These are phyloP conservation scores for Palloptera scutellata DNA, from an alignment of 2,888 invertebrate genomes.

Conservation along the genomic window DNA sequence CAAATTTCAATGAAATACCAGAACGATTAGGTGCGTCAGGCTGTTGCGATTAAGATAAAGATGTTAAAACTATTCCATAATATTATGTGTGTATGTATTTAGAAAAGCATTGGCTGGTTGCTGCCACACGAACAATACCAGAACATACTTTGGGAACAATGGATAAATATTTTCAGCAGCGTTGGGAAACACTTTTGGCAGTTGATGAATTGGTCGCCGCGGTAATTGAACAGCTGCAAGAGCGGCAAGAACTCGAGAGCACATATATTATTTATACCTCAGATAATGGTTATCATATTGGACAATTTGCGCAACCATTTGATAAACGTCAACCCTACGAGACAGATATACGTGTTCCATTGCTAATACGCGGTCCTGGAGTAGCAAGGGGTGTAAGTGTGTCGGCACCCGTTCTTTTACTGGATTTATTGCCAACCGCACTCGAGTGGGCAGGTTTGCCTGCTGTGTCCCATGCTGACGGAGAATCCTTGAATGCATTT, in stretches of 20 bases:
- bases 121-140: conserved; percentile 71
- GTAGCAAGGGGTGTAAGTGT: conserved; percentile 66
- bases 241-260: conserved; percentile 69
- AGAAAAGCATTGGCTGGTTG: conserved; percentile 88
- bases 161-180: conserved; percentile 75
- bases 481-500: conserved; percentile 66
- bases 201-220: conserved; percentile 85
- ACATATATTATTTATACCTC: conserved; percentile 87
- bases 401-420: conserved; percentile 71
- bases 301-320: conserved; percentile 86
- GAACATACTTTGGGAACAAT: conserved; percentile 68
- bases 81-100: conserved; percentile 48
- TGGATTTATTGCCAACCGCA: conserved; percentile 88
- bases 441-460: conserved; percentile 72
- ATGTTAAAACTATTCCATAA: not conserved
- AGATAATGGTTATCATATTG: conserved; percentile 91
- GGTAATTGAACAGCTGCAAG: conserved; percentile 69
- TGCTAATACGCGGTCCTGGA: conserved; percentile 78
- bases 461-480: conserved; percentile 70
- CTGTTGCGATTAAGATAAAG: conserved; percentile 16
- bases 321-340: conserved; percentile 93
- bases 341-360: conserved; percentile 84
- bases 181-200: conserved; percentile 83
- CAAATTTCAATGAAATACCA: conserved; percentile 71
- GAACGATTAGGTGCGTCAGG: conserved; percentile 43